Conservation (phyloP, 2,113 vertebrate species). For the Varanus salvator region DNA sequence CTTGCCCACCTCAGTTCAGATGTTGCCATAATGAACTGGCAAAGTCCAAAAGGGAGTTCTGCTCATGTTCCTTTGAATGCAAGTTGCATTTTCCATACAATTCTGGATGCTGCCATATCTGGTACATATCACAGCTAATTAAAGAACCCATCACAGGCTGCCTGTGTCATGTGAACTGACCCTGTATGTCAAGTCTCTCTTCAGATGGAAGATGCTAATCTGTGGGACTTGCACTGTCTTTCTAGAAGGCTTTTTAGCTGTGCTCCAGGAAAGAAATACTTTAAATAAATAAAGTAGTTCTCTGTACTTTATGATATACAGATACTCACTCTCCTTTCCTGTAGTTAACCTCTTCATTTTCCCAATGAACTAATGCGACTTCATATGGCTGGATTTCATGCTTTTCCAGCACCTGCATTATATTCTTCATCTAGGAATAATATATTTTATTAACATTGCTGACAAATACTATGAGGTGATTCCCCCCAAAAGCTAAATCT, state of each 20-base stretch:
- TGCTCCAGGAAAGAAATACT: too few relatives aligned
- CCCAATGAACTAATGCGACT: conserved; percentile 94
- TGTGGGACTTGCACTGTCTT: too few relatives aligned
- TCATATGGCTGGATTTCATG: conserved; percentile 97
- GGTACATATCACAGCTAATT: too few relatives aligned
- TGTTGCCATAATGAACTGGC: too few relatives aligned
- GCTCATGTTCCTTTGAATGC: too few relatives aligned
- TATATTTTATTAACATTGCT: conserved; percentile 27
- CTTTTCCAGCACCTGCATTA: conserved; percentile 88
- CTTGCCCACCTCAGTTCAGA: too few relatives aligned
- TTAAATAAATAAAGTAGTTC: background rate
- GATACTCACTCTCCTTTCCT: conserved; percentile 85
- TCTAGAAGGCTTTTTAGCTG: too few relatives aligned
- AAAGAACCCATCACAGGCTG: too few relatives aligned
- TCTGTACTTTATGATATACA: background rate
- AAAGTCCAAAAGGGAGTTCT: too few relatives aligned
- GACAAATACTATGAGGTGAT: background rate
- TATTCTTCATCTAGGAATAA: conserved; percentile 83
- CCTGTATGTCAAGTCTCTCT: background rate
- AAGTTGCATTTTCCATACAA: too few relatives aligned
- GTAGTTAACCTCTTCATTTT: conserved; percentile 97
- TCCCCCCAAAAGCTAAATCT: background rate
- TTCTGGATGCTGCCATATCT: too few relatives aligned
- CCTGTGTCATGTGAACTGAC: too few relatives aligned
- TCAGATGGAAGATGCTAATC: background rate